phyloP scores from a whole-genome alignment of 2,888 invertebrate species.

The Nemoura dubitans region DNA sequence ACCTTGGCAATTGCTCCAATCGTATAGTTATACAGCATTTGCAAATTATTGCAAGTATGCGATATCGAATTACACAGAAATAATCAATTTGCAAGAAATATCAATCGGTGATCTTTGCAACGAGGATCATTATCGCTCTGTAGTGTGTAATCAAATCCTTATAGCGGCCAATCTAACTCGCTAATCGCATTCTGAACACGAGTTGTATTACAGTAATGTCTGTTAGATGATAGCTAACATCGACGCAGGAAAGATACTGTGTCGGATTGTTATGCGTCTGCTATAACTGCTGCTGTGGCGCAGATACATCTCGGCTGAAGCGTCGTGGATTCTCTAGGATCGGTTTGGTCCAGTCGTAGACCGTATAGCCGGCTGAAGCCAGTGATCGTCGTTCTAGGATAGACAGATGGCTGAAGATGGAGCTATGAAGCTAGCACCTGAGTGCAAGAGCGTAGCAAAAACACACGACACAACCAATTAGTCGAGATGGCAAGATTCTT shows the following conservation, averaged over 20 bases:
- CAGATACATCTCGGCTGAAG: background rate
- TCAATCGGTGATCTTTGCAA: background rate
- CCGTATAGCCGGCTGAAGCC: background rate
- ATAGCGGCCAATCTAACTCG: background rate
- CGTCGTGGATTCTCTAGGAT: no score
- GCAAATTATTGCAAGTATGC: background rate
- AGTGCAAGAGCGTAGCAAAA: background rate
- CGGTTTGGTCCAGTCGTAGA: background rate
- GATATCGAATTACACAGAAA: background rate
- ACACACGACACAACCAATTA: conserved; percentile 28
- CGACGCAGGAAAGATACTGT: background rate
- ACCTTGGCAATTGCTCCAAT: background rate
- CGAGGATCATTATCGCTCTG: background rate
- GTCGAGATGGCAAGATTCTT: conserved; percentile 2
- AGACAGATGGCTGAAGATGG: background rate
- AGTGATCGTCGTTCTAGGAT: background rate
- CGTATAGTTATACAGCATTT: background rate
- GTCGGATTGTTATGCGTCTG: no score
- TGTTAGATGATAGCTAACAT: background rate
- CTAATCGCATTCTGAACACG: background rate
- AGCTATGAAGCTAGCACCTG: background rate
- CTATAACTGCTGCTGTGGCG: background rate
- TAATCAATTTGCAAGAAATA: conserved; percentile 4
- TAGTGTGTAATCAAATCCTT: background rate
- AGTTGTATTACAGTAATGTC: conserved; percentile 12